Evolutionary conservation across 2,797 vertebrate species (phyloP).

Genomic region (Sebastes glaucus): DNA sequence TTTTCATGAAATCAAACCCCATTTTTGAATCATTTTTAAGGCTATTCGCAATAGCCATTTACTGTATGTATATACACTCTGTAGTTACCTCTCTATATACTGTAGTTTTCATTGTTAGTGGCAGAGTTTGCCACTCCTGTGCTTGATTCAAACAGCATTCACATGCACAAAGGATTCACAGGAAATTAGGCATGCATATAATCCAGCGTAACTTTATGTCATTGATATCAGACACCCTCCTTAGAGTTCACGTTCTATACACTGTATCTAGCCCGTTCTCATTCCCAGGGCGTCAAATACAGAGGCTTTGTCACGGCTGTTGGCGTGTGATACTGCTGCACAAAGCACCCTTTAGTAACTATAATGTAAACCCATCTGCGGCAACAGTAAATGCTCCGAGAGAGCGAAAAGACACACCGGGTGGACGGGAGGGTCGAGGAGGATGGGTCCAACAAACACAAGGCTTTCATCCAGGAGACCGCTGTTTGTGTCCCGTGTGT

Average conservation of each 20-base stretch:
- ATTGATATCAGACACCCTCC: background rate
- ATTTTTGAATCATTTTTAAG: background rate
- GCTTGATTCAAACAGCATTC: background rate
- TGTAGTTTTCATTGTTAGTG: background rate
- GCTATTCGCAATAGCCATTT: background rate
- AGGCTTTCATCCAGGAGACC: no score
- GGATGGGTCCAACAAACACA: no score
- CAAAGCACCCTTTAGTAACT: fast-evolving
- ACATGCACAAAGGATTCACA: background rate
- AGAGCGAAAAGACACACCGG: no score
- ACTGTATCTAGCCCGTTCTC: no score
- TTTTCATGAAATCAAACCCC: background rate
- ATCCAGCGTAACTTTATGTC: background rate
- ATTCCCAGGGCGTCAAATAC: no score
- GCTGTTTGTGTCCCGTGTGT: no score
- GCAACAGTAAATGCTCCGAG: no score
- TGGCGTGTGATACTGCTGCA: no score
- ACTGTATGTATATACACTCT: background rate
- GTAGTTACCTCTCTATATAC: background rate
- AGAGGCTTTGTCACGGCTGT: no score
- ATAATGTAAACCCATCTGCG: no score
- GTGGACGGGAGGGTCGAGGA: fast-evolving
- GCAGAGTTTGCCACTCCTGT: background rate
- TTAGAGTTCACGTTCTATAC: background rate
- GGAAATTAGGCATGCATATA: background rate